phyloP scores from a whole-genome alignment of 2,888 invertebrate genomes.

The Callimorpha dominula region DNA sequence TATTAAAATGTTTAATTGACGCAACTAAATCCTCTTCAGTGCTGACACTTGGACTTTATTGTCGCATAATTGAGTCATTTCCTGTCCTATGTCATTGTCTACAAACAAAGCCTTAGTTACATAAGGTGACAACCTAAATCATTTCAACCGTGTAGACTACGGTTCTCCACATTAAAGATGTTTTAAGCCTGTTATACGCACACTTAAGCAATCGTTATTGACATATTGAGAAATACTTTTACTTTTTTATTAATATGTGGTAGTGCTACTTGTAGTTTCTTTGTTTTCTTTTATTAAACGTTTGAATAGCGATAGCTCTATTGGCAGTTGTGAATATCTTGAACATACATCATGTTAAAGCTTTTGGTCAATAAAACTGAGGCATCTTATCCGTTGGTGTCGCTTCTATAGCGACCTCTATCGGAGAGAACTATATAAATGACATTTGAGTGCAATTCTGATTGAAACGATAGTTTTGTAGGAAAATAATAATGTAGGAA shows the following conservation, averaged over 20 bases:
- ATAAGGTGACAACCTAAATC: slow-evolving; percentile 63
- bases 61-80: slow-evolving; percentile 60
- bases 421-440: too few relatives aligned
- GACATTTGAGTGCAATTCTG: too few relatives aligned
- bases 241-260: not conserved
- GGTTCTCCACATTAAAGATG: slow-evolving; percentile 21
- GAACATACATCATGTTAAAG: too few relatives aligned
- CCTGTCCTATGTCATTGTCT: slow-evolving; percentile 66
- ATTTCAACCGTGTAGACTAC: slow-evolving; percentile 50
- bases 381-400: too few relatives aligned
- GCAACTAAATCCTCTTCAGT: not conserved
- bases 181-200: not conserved
- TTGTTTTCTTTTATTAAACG: not conserved
- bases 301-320: too few relatives aligned
- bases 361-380: too few relatives aligned
- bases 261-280: not conserved
- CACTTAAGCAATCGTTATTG: not conserved
- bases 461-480: too few relatives aligned
- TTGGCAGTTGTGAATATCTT: too few relatives aligned
- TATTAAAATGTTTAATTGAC: too few relatives aligned
- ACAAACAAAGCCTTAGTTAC: slow-evolving; percentile 62
- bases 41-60: slow-evolving; percentile 48
- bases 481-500: too few relatives aligned
- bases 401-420: too few relatives aligned
- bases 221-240: not conserved